phyloP scores from a whole-genome alignment of 2,797 vertebrate species.

The Falco novaeseelandiae region DNA sequence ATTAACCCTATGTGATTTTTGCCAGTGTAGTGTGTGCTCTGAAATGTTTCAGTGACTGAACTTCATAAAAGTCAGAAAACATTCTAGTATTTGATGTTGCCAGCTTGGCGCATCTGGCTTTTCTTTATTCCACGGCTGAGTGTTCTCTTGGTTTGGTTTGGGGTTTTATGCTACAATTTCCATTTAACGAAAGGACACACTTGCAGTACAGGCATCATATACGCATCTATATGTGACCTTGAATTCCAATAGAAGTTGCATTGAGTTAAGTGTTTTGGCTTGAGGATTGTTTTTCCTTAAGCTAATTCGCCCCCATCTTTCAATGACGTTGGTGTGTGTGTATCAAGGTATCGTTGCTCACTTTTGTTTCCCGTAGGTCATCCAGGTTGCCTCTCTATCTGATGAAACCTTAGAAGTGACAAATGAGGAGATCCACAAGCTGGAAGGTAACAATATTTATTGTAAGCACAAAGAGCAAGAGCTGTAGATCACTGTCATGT shows the following conservation, averaged over 20 bases:
- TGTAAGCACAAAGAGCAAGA: background rate
- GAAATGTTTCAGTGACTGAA: background rate
- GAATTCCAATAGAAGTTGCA: background rate
- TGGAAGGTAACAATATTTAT: slow-evolving; percentile 72
- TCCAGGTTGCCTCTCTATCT: slow-evolving; percentile 93
- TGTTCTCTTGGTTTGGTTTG: background rate
- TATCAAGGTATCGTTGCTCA: background rate
- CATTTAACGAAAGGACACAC: background rate
- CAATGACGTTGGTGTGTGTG: accelerated
- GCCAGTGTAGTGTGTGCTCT: too few relatives aligned
- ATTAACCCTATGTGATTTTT: background rate
- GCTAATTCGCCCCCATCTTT: background rate
- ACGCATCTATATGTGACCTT: background rate
- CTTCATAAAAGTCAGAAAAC: background rate
- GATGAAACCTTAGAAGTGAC: slow-evolving; percentile 80
- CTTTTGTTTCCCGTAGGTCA: slow-evolving; percentile 77
- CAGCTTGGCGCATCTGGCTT: background rate
- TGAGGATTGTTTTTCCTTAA: background rate
- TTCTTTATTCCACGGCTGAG: background rate
- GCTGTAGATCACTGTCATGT: background rate
- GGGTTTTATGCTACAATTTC: background rate
- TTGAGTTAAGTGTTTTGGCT: background rate
- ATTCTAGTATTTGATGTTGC: background rate
- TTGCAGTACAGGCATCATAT: background rate
- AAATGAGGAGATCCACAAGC: slow-evolving; percentile 72